phyloP scores from a whole-genome alignment of 1,140 invertebrate species.

The Uloborus diversus region DNA sequence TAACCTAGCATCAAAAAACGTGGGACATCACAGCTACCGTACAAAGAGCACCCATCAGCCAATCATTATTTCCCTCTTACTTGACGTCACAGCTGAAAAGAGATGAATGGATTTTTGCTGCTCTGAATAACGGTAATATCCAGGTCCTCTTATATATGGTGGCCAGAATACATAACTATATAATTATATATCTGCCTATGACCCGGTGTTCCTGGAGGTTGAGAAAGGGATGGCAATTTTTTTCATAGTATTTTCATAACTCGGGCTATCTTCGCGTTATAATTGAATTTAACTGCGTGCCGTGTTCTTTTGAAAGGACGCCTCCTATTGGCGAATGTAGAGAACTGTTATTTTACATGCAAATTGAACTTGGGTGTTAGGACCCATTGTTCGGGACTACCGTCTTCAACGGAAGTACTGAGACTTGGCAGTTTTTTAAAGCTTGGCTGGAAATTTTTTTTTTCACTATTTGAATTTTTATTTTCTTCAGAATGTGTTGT shows the following conservation, averaged over 20 bases:
- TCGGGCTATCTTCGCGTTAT: slow-evolving; percentile 1
- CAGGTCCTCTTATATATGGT: not conserved
- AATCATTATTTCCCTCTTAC: slow-evolving; percentile 1
- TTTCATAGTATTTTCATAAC: not conserved
- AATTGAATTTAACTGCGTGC: slow-evolving; percentile 41
- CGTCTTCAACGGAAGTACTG: slow-evolving; percentile 41
- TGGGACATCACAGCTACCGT: not conserved
- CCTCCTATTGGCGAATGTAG: slow-evolving; percentile 13
- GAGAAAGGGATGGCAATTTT: slow-evolving; percentile 10
- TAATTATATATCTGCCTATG: slow-evolving; percentile 37
- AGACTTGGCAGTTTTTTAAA: no score
- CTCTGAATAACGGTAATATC: slow-evolving; percentile 23
- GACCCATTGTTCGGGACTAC: slow-evolving; percentile 25
- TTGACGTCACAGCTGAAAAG: slow-evolving; percentile 13
- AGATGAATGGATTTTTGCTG: slow-evolving; percentile 35
- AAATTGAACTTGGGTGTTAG: slow-evolving; percentile 35
- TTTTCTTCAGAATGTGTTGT: no score
- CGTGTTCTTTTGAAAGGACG: not conserved
- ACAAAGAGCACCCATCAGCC: slow-evolving; percentile 21
- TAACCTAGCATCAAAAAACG: not conserved
- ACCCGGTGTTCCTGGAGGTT: slow-evolving; percentile 25
- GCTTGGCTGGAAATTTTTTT: no score
- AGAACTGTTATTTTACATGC: slow-evolving; percentile 39
- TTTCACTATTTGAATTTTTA: no score
- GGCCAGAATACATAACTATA: slow-evolving; percentile 23